A percentile compares a stretch with the other conserved stretches of the same genome.
Conservation (phyloP, 2,888 invertebrate genomes). For the Epiblema foenella region DNA sequence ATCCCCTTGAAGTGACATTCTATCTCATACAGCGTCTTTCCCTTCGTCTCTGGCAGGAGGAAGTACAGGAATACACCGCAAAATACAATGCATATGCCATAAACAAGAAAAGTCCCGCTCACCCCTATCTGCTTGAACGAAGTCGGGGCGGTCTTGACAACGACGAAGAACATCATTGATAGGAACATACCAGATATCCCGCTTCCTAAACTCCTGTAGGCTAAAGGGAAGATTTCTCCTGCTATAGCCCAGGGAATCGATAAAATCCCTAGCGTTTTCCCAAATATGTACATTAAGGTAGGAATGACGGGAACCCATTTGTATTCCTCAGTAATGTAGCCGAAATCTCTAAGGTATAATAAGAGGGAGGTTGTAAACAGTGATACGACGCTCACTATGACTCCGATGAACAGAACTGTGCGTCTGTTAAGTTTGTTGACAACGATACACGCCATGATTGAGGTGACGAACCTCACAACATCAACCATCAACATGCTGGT, state of each 20-base stretch:
- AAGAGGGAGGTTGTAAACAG: conserved; percentile 80
- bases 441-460: conserved; percentile 85
- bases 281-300: conserved; percentile 83
- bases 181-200: conserved; percentile 87
- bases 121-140: conserved; percentile 82
- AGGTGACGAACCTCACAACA: conserved; percentile 84
- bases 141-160: conserved; percentile 87
- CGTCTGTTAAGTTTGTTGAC: conserved; percentile 86
- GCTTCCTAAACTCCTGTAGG: conserved; percentile 86
- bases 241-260: conserved; percentile 90
- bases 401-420: conserved; percentile 85
- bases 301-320: conserved; percentile 80
- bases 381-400: conserved; percentile 83
- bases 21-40: conserved; percentile 87
- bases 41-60: conserved; percentile 88
- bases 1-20: conserved; percentile 83
- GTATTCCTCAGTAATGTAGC: conserved; percentile 64
- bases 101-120: conserved; percentile 85
- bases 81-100: conserved; percentile 81
- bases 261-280: conserved; percentile 85
- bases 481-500: conserved; percentile 88
- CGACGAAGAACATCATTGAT: conserved; percentile 86
- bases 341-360: conserved; percentile 69
- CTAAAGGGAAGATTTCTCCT: conserved; percentile 88
- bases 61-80: conserved; percentile 85